Evolutionary conservation across 2,113 vertebrate species (phyloP).

Genomic region (Dasypus novemcinctus): DNA sequence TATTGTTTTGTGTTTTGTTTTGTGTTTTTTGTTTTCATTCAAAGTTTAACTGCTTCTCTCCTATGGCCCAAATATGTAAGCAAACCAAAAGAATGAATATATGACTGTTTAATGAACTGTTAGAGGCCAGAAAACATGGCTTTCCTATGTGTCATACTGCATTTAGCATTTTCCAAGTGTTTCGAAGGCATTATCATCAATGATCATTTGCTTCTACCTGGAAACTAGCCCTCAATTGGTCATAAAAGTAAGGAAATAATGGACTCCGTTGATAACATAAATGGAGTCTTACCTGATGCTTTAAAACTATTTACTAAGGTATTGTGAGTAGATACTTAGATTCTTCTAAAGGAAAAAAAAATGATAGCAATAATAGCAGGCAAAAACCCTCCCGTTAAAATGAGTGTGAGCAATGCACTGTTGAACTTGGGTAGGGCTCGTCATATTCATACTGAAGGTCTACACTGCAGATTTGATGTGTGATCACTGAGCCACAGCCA

Average conservation of each 20-base stretch:
- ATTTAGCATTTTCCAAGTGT: not conserved
- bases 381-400: not conserved
- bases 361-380: not conserved
- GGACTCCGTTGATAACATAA: not conserved
- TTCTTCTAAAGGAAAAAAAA: slow-evolving; percentile 7
- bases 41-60: not conserved
- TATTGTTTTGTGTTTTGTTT: not conserved
- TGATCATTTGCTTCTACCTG: slow-evolving; percentile 1
- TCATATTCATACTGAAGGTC: not conserved
- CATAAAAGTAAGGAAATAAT: slow-evolving; percentile 23
- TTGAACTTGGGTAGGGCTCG: not conserved
- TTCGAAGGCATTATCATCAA: not conserved
- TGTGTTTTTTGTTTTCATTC: not conserved
- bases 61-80: not conserved
- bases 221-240: not conserved
- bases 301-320: not conserved
- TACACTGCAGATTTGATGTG: not conserved
- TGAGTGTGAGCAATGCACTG: not conserved
- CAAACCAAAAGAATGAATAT: not conserved
- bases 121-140: not conserved
- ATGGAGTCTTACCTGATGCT: not conserved
- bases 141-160: not conserved
- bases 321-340: not conserved
- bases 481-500: not conserved
- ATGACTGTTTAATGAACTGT: not conserved